phyloP scores from a whole-genome alignment of 2,113 vertebrate species.

The Poicephalus gulielmi region DNA sequence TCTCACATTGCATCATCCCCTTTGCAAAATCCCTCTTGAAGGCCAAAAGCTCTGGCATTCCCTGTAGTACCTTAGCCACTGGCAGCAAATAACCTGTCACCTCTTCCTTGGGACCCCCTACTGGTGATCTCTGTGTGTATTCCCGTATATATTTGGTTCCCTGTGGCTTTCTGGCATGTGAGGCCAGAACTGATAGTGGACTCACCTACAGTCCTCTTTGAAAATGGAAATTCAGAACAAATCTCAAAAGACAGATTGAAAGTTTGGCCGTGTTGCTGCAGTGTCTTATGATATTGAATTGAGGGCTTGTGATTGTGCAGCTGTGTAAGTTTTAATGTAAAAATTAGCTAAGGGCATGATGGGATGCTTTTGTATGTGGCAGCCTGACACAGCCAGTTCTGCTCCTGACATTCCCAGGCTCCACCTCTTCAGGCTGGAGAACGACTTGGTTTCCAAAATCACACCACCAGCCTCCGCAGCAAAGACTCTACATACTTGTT shows the following conservation, averaged over 20 bases:
- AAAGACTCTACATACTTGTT: too few species aligned
- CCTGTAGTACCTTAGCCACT: not conserved
- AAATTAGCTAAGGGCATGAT: not conserved
- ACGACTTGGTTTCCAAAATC: not conserved
- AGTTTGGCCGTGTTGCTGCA: not conserved
- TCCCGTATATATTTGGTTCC: not conserved
- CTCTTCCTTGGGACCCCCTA: not conserved
- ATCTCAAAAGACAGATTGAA: not conserved
- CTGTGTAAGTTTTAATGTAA: fast-evolving
- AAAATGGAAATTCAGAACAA: not conserved
- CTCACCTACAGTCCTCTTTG: not conserved
- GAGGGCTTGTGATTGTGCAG: not conserved
- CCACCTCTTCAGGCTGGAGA: not conserved
- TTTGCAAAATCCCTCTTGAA: not conserved
- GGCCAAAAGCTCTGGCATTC: not conserved
- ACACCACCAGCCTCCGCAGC: not conserved
- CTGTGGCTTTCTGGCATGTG: not conserved
- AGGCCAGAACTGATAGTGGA: not conserved
- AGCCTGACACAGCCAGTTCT: not conserved
- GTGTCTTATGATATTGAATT: not conserved
- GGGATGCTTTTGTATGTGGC: not conserved
- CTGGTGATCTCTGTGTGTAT: not conserved
- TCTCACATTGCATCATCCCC: not conserved
- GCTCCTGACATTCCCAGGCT: not conserved
- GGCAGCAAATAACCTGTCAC: not conserved